Evolutionary conservation across 2,797 vertebrate genomes (phyloP).

Genomic region (Buphagus erythrorhynchus): DNA sequence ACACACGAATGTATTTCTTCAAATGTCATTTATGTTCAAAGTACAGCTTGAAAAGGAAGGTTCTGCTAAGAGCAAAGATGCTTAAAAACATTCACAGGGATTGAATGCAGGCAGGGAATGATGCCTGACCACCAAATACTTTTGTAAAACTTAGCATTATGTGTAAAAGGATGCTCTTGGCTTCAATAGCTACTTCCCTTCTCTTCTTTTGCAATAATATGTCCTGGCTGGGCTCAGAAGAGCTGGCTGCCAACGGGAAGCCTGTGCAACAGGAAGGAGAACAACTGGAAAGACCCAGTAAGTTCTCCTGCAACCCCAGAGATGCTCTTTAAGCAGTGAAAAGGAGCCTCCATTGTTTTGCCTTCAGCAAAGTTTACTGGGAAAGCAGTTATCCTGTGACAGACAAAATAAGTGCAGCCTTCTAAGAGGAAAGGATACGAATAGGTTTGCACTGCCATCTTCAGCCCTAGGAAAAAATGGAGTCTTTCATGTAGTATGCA

Average conservation of each 20-base stretch:
- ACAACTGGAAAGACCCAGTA: not conserved
- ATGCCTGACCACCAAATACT: not conserved
- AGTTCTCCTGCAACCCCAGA: not conserved
- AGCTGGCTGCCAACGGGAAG: not conserved
- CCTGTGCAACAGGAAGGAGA: not conserved
- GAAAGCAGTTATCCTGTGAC: not conserved
- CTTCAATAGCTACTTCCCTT: not conserved
- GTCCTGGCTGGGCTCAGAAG: not conserved
- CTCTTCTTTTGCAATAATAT: not conserved
- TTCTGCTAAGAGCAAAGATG: not conserved
- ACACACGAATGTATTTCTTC: not conserved
- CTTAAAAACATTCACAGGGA: not conserved
- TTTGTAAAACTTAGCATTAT: not conserved
- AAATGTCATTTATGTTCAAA: not conserved
- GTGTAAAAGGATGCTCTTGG: not conserved
- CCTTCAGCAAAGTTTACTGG: not conserved
- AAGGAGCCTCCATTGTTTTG: not conserved
- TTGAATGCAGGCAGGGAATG: not conserved
- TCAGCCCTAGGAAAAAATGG: not conserved
- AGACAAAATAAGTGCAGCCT: not conserved
- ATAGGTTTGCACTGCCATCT: constrained; percentile 11
- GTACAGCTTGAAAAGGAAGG: not conserved
- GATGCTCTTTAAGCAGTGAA: not conserved
- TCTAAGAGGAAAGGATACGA: not conserved
- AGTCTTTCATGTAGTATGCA: not conserved